Base-by-base conservation (phyloP, 2,797 vertebrate species). In the Channallabes apus region DNA sequence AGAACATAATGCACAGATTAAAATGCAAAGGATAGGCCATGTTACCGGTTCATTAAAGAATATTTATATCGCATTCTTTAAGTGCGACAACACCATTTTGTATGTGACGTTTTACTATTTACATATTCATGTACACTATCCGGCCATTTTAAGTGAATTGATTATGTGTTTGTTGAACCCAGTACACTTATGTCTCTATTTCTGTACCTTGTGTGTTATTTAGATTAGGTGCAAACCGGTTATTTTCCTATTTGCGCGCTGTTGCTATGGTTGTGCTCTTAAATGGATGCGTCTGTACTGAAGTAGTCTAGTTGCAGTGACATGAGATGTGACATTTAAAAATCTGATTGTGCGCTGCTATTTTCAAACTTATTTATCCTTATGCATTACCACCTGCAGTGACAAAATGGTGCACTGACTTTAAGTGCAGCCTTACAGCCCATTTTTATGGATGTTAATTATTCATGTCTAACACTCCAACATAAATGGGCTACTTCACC, bases 371-470 rank as follows among this genome's bases (percentile, higher is more conserved):
- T 61, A 62, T 41, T 38, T 62, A 15, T 38, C 58, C 76, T 14
- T 59, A 59, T 59, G 56, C 29, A n/a, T 79, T 79, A 61, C 22
- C 20, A 3, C 35, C 32, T 51, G 8, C 59, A 80, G 58, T 64
- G 35, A 64, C 59, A 64, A 64, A 46, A 80, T 80, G 77, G 22
- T 80, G 77, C 77, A 27, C 35, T 62, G 77, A 80, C 24, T 64
- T 46, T 80, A 64, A 46, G 14, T 8, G 24, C 35, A 80, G 24
- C 18, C 77, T 64, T 38, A n/a, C 58, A 80, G 27, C 61, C 38
- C 61, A 64, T 59, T 64, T 80, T 46, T 38, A 46, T 64, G 14
- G 77, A n/a, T 27, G 7, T 65, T 46, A 38, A 41, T 51, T 46
- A 27, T 80, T 51, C 62, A 41, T 62, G 41, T 65, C 38, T 17